A percentile compares a stretch with the other conserved stretches of the same genome.
phyloP scores from a whole-genome alignment of 2,113 vertebrate species.

The Lepisosteus osseus region DNA sequence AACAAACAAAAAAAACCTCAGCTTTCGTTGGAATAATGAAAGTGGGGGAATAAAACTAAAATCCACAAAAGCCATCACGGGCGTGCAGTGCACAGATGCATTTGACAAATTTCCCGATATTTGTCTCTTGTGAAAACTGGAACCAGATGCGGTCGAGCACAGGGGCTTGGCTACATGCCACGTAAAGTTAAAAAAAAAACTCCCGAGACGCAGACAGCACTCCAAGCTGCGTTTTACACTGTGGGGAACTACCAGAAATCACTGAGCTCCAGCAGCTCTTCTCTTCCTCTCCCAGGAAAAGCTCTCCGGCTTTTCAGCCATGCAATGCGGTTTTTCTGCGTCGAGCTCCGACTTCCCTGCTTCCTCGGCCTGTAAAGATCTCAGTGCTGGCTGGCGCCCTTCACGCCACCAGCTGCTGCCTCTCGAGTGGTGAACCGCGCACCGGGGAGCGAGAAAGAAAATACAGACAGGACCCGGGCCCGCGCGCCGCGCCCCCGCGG shows the following conservation, averaged over 20 bases:
- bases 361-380: conserved; percentile 51
- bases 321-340: conserved; percentile 46
- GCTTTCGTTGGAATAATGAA: conserved; percentile 28
- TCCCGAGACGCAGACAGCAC: conserved; percentile 55
- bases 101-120: conserved; percentile 68
- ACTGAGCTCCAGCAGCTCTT: conserved; percentile 56
- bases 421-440: too few relatives aligned
- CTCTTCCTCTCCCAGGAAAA: conserved; percentile 45
- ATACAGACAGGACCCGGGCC: too few relatives aligned
- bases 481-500: background rate
- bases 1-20: conserved; percentile 29
- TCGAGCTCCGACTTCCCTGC: conserved; percentile 52
- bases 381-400: conserved; percentile 9
- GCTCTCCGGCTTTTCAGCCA: conserved; percentile 48
- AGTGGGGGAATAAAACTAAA: conserved; percentile 52
- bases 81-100: conserved; percentile 54
- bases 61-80: conserved; percentile 63
- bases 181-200: conserved; percentile 47
- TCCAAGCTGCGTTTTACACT: conserved; percentile 35
- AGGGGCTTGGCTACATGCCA: conserved; percentile 59
- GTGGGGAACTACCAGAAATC: conserved; percentile 45
- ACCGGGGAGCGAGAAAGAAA: too few relatives aligned
- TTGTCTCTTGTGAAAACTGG: conserved; percentile 66
- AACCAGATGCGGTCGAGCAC: conserved; percentile 69
- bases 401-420: too few relatives aligned